Percentiles rank a stretch among this genome's conserved stretches.
Conservation (phyloP, 2,797 vertebrate genomes). For the Pipistrellus nathusii region DNA sequence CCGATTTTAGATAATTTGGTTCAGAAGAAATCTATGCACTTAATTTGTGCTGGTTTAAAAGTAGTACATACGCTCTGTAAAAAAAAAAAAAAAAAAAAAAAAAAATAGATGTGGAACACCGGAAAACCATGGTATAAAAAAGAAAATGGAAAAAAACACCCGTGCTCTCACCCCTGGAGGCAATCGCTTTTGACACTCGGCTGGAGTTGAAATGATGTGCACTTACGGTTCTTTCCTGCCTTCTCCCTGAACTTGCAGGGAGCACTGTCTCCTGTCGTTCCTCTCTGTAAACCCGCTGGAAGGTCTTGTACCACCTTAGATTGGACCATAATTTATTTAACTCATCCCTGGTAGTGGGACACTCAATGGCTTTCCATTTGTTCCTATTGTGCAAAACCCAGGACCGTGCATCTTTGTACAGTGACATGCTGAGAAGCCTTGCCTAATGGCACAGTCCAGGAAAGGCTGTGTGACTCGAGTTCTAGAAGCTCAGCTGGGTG, state of each 20-base stretch:
- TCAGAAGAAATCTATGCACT: conserved; percentile 61
- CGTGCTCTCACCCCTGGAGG: not conserved
- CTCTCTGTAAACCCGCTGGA: not conserved
- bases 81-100: not conserved
- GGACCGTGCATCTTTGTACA: not conserved
- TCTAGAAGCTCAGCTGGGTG: not conserved
- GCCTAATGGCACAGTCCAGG: not conserved
- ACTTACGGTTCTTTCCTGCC: not conserved
- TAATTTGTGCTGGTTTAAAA: conserved; percentile 67
- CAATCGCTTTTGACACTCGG: conserved; percentile 47
- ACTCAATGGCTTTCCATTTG: not conserved
- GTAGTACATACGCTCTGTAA: conserved; percentile 39
- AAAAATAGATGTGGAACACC: conserved; percentile 23
- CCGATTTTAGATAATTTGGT: conserved; percentile 64
- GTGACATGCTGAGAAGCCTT: not conserved
- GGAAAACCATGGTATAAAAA: not conserved
- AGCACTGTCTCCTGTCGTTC: conserved; percentile 28
- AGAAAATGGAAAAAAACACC: conserved; percentile 60
- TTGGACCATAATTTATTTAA: not conserved
- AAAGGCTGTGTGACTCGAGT: not conserved
- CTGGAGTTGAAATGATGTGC: not conserved
- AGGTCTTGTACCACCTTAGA: not conserved
- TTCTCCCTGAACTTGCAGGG: conserved; percentile 7
- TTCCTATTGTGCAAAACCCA: not conserved
- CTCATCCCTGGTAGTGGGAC: not conserved